Percentiles rank a stretch among this genome's conserved stretches.
Evolutionary conservation across 2,113 vertebrate species (phyloP).

Genomic region (Todiramphus saurophagus): DNA sequence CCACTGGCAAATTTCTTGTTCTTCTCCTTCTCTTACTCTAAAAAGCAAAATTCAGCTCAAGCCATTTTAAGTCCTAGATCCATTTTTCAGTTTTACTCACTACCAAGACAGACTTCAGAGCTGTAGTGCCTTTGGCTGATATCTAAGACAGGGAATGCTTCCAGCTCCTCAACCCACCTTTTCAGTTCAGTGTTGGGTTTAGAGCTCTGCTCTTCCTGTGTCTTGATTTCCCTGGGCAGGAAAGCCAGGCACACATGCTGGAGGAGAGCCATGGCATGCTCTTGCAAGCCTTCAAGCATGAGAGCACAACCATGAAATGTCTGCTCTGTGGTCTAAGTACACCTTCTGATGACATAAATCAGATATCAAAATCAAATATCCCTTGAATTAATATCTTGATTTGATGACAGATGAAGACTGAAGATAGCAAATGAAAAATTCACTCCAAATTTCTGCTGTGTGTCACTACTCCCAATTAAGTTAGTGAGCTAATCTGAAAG

Average conservation of each 20-base stretch:
- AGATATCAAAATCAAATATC: not conserved
- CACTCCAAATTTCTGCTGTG: not conserved
- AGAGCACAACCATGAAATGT: rapidly evolving
- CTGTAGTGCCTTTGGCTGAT: not conserved
- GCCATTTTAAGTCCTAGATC: not conserved
- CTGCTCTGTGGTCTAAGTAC: not conserved
- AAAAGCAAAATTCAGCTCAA: not conserved
- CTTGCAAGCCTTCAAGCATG: not conserved
- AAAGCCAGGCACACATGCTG: not conserved
- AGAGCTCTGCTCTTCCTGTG: not conserved
- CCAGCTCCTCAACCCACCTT: not conserved
- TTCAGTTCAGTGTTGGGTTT: not conserved
- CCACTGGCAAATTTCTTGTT: not conserved
- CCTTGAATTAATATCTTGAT: not conserved
- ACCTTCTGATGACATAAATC: not conserved
- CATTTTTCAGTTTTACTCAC: not conserved
- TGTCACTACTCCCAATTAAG: not conserved
- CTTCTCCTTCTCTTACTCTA: not conserved
- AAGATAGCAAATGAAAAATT: not conserved
- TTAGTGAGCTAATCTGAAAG: not conserved
- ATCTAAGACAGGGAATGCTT: not conserved
- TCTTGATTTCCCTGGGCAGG: not conserved
- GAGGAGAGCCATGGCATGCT: not conserved
- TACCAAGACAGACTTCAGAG: not conserved
- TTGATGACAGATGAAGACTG: not conserved